Evolutionary conservation across 2,797 vertebrate genomes (phyloP), one percentile per base, ranked within the genome.

Genomic region (Nannoperca obscura): DNA sequence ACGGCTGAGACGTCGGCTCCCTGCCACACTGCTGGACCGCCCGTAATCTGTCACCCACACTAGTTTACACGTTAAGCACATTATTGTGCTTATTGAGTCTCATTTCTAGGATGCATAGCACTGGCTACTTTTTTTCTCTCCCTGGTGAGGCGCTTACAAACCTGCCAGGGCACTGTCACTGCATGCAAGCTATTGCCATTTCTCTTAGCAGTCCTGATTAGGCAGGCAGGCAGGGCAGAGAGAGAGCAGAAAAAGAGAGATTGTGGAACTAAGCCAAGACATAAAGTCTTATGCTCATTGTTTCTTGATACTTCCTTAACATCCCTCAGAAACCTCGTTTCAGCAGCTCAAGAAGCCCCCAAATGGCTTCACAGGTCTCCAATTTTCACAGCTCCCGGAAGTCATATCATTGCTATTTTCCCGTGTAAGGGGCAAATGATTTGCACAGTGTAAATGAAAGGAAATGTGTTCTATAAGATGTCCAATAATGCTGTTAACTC

Each of bases 361-460:
- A 80, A 79, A 93, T 87, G 93, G 93, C 91, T 92, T 93, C 91
- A 91, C 92, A 93, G 90, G 88, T 95, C 83, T 95, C 93, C 92
- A 88, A 94, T 96, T 95, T 95, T 95, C 94, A 94, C 94, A 92
- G 94, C 88, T 94, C 94, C 94, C 93, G 93, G 94, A 96, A 96
- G 95, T 95, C 95, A 94, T 94, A 95, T 92, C 92, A 88, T 90
- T 91, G 86, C 91, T 93, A 92, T 95, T 93, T 82, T 78, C 71
- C 78, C 90, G 88, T 88, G 84, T 86, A 87, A 88, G 92, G 89
- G 93, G 92, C 91, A 89, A 92, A 93, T 91, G 86, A 94, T 95
- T 95, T 93, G 92, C 91, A 92, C 85, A 89, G 89, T 88, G 92
- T 91, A 94, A 94, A 95, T 91, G 85, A 93, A 92, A 93, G 89